These are phyloP conservation scores for Gadopsis bispinosus DNA, from an alignment of 2,797 vertebrate species.

Conservation along the genomic window DNA sequence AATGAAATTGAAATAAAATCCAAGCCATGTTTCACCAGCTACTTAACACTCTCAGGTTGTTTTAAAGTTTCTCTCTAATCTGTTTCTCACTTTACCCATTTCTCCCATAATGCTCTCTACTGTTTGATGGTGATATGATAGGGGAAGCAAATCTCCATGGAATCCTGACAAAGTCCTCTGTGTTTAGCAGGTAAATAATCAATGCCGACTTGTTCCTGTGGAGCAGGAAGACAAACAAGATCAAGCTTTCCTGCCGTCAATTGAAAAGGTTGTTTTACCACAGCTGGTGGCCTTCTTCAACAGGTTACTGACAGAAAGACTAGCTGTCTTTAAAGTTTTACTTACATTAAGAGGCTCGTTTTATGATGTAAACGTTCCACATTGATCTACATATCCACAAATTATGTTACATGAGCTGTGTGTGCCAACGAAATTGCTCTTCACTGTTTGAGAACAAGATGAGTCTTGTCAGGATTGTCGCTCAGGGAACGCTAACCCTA, in stretches of 20 bases:
- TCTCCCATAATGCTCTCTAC: constrained; percentile 26
- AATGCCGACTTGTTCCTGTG: constrained; percentile 72
- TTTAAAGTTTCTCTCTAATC: constrained; percentile 41
- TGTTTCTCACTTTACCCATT: constrained; percentile 40
- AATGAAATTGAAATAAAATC: constrained; percentile 55
- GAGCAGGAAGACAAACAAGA: constrained; percentile 78
- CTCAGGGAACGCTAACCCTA: constrained; percentile 48
- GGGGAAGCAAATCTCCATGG: constrained; percentile 53
- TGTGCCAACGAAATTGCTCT: constrained; percentile 26
- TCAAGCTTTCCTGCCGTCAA: constrained; percentile 60
- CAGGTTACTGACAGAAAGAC: constrained; percentile 29
- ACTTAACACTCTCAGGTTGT: constrained; percentile 41
- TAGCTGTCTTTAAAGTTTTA: constrained; percentile 23
- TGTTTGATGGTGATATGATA: constrained; percentile 60
- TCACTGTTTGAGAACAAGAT: constrained; percentile 46
- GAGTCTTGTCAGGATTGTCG: constrained; percentile 47
- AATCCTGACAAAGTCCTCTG: constrained; percentile 63
- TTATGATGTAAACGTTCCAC: constrained; percentile 45
- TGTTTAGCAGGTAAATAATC: constrained; percentile 79
- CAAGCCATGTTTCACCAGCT: constrained; percentile 36
- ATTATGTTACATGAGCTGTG: constrained; percentile 13
- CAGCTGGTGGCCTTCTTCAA: constrained; percentile 54
- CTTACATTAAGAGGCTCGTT: constrained; percentile 27
- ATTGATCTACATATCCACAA: not conserved
- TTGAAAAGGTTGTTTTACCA: constrained; percentile 58